A percentile compares a stretch with the other conserved stretches of the same genome.
These are phyloP conservation scores for Potorous gilbertii DNA, from an alignment of 2,797 vertebrate species.

Conservation along the genomic window DNA sequence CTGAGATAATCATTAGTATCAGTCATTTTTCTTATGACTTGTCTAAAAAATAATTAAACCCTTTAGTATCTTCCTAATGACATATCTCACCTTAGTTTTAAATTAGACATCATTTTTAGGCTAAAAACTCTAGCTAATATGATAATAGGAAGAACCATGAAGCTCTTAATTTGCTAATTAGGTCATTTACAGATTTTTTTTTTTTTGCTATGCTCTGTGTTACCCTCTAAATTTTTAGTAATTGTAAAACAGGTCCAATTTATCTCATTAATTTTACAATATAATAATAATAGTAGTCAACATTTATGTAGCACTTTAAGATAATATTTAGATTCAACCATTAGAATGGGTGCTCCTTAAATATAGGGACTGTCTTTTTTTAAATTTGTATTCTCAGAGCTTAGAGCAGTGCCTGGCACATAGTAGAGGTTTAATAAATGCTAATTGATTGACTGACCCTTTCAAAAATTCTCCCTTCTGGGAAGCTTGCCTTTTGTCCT, in stretches of 20 bases:
- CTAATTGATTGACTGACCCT: background rate
- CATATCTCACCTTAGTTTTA: slow-evolving; percentile 10
- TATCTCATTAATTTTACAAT: background rate
- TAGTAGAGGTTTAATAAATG: background rate
- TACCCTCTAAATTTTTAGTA: background rate
- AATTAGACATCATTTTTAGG: background rate
- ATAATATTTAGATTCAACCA: background rate
- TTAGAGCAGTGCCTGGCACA: background rate
- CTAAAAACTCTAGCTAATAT: slow-evolving; percentile 37
- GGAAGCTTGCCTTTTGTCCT: background rate
- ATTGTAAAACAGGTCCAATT: background rate
- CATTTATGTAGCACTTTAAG: background rate
- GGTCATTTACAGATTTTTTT: slow-evolving; percentile 27
- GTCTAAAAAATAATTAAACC: slow-evolving; percentile 9
- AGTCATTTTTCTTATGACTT: slow-evolving; percentile 21
- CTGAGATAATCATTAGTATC: slow-evolving; percentile 41
- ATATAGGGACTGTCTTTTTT: background rate
- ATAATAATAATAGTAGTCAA: background rate
- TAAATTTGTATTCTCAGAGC: background rate
- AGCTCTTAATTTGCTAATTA: slow-evolving; percentile 15
- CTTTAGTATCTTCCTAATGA: background rate
- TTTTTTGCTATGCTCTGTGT: background rate
- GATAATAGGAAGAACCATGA: slow-evolving; percentile 3
- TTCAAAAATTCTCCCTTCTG: background rate
- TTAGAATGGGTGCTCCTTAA: background rate